These are phyloP conservation scores for Tryphoninae sp. DNA, from an alignment of 2,888 invertebrate genomes.

Conservation along the genomic window DNA sequence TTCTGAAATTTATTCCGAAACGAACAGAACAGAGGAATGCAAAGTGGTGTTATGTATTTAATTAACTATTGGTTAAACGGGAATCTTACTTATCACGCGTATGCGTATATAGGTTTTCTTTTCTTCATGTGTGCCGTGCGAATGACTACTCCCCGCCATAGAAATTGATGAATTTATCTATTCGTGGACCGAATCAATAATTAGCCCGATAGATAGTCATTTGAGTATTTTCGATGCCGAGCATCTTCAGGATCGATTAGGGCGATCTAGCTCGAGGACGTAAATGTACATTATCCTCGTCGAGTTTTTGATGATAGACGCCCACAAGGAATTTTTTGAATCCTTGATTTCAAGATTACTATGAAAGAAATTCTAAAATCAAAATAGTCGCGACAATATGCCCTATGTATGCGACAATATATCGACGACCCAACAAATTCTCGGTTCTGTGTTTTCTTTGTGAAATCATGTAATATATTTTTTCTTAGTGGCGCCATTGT, in stretches of 20 bases:
- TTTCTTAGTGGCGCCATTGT: too few species aligned
- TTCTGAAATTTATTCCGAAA: slow-evolving; percentile 18
- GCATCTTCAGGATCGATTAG: slow-evolving; percentile 1
- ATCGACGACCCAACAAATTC: background rate
- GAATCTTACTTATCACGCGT: slow-evolving; percentile 16
- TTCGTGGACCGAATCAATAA: background rate
- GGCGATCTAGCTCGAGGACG: background rate
- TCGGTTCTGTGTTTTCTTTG: too few species aligned
- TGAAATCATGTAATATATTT: too few species aligned
- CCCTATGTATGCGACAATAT: background rate
- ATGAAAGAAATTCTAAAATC: background rate
- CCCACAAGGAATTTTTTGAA: slow-evolving; percentile 23
- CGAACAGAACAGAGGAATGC: background rate
- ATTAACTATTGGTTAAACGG: slow-evolving; percentile 17
- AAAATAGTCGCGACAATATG: background rate
- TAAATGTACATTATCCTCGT: slow-evolving; percentile 31
- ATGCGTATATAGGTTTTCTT: slow-evolving; percentile 37
- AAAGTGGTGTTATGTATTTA: slow-evolving; percentile 9
- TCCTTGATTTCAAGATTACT: slow-evolving; percentile 18
- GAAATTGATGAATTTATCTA: background rate
- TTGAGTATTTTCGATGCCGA: slow-evolving; percentile 16
- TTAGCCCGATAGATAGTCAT: background rate
- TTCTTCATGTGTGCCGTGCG: background rate
- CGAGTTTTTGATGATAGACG: slow-evolving; percentile 46
- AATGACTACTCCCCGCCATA: slow-evolving; percentile 5